phyloP scores from a whole-genome alignment of 2,113 vertebrate species.

The Zeus faber region DNA sequence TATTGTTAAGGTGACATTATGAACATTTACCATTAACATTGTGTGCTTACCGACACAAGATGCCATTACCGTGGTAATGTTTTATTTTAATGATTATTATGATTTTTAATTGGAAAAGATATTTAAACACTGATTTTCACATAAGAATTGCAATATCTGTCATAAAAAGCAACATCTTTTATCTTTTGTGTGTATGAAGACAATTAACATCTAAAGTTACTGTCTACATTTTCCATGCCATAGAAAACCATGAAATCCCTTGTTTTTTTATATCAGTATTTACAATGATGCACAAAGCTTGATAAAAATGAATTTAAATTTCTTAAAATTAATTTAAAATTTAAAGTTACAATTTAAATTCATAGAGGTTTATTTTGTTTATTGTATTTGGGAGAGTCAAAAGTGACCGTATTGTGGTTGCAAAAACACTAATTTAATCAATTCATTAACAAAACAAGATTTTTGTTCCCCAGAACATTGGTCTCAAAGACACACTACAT shows the following conservation, averaged over 20 bases:
- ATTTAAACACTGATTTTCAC: slow-evolving; percentile 1
- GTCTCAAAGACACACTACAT: no score
- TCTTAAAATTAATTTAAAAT: slow-evolving; percentile 1
- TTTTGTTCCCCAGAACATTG: no score
- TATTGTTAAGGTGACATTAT: not conserved
- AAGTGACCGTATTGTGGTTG: no score
- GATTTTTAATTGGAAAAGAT: not conserved
- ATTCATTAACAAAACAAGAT: no score
- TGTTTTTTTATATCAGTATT: not conserved
- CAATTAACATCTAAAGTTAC: not conserved
- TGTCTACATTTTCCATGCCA: not conserved
- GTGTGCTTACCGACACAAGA: slow-evolving; percentile 1
- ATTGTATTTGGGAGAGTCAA: slow-evolving; percentile 1
- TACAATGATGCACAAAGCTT: not conserved
- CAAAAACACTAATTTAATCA: no score
- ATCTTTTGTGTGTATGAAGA: slow-evolving; percentile 1
- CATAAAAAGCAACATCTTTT: slow-evolving; percentile 1
- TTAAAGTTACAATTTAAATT: slow-evolving; percentile 3
- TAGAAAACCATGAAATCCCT: not conserved
- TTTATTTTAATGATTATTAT: no score
- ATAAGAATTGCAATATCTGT: not conserved
- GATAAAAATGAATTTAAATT: not conserved
- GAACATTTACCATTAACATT: not conserved
- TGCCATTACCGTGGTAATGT: no score
- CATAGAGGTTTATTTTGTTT: slow-evolving; percentile 8